Conservation (phyloP, 1,140 invertebrate genomes). For the Cydia strobilella region DNA sequence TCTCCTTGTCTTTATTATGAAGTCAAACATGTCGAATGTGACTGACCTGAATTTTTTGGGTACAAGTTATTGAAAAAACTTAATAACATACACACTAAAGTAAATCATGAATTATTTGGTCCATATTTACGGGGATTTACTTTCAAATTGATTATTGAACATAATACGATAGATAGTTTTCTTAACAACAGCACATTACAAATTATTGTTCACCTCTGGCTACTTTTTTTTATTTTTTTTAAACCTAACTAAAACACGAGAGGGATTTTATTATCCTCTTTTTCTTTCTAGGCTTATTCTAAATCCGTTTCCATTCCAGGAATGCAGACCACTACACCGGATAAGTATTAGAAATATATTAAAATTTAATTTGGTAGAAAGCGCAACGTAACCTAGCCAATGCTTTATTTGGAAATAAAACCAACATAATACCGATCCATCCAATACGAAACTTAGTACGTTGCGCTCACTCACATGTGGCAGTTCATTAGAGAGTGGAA, state of each 20-base stretch:
- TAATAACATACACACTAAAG: too few species aligned
- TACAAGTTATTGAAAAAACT: too few species aligned
- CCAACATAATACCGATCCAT: constrained; percentile 37
- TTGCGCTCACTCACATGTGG: background rate
- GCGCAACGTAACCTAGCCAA: constrained; percentile 46
- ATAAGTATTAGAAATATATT: constrained; percentile 43
- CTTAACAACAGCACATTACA: too few species aligned
- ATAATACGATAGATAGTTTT: too few species aligned
- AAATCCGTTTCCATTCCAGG: background rate
- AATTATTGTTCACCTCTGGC: too few species aligned
- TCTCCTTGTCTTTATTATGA: too few species aligned
- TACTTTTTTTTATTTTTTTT: too few species aligned
- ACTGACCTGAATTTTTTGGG: too few species aligned
- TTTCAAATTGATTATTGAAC: background rate
- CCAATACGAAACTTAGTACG: background rate
- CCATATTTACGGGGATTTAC: background rate
- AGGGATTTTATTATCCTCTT: background rate
- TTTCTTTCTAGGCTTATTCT: constrained; percentile 9
- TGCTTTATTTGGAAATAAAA: constrained; percentile 37
- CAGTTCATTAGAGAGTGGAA: too few species aligned
- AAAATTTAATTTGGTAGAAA: constrained; percentile 75
- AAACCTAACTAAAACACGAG: too few species aligned
- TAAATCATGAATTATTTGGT: too few species aligned
- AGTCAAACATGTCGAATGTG: too few species aligned
- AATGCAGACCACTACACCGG: background rate